Evolutionary conservation across 2,888 invertebrate species (phyloP).

Genomic region (Drosophila anomalipes): DNA sequence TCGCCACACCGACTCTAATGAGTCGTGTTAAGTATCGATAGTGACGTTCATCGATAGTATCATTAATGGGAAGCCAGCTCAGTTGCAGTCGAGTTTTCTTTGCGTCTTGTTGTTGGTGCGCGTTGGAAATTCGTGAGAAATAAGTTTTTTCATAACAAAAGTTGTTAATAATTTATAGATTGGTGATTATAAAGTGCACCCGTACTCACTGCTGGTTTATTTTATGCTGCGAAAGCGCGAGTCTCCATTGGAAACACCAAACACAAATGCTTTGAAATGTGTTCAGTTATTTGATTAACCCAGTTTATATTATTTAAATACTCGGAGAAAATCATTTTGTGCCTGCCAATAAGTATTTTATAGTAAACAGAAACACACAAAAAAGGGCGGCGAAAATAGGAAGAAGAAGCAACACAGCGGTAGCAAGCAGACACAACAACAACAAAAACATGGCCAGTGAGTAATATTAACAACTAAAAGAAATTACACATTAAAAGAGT

Average conservation of each 20-base stretch:
- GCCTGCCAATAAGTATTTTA: slow-evolving; percentile 42
- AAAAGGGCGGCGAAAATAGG: slow-evolving; percentile 44
- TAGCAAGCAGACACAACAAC: slow-evolving; percentile 37
- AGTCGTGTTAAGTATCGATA: slow-evolving; percentile 36
- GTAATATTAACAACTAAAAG: slow-evolving; percentile 62
- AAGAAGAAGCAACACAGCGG: slow-evolving; percentile 29
- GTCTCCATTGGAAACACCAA: slow-evolving; percentile 5
- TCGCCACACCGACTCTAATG: slow-evolving; percentile 14
- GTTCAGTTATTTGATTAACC: slow-evolving; percentile 57
- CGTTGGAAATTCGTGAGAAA: slow-evolving; percentile 21
- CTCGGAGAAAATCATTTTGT: slow-evolving; percentile 37
- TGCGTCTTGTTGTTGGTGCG: slow-evolving; percentile 33
- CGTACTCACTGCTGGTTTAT: slow-evolving; percentile 11
- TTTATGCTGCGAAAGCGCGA: slow-evolving; percentile 24
- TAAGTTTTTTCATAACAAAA: slow-evolving; percentile 17
- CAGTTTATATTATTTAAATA: slow-evolving; percentile 41
- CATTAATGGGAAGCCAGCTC: slow-evolving; percentile 8
- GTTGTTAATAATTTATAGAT: slow-evolving; percentile 18
- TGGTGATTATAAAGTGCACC: slow-evolving; percentile 18
- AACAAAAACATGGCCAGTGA: slow-evolving; percentile 79
- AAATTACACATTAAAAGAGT: slow-evolving; percentile 42
- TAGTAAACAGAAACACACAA: slow-evolving; percentile 37
- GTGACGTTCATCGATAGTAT: slow-evolving; percentile 7
- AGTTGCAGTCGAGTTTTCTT: slow-evolving; percentile 52
- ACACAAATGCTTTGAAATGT: slow-evolving; percentile 65